Evolutionary conservation across 2,888 invertebrate species (phyloP).

Genomic region (Theretra japonica): DNA sequence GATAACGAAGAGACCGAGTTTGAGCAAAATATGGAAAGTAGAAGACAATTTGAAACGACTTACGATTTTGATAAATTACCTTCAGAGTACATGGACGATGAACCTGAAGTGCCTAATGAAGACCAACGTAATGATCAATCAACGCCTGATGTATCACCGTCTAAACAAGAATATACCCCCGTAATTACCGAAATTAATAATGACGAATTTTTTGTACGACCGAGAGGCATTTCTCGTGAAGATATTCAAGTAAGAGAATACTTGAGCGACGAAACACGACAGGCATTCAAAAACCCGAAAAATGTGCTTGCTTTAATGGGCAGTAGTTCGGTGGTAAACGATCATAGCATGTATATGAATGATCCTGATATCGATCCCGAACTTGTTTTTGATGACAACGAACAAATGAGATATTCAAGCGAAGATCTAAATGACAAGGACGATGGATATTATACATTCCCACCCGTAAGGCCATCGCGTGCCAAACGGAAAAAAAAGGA

Average conservation of each 20-base stretch:
- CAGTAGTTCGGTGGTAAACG: conserved; percentile 59
- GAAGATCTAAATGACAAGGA: conserved; percentile 79
- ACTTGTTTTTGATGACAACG: conserved; percentile 67
- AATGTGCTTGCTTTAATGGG: conserved; percentile 88
- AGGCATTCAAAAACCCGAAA: conserved; percentile 88
- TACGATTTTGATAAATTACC: conserved; percentile 85
- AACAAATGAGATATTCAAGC: conserved; percentile 66
- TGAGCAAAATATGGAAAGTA: conserved; percentile 70
- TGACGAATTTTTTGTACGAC: conserved; percentile 93
- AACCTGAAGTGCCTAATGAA: conserved; percentile 57
- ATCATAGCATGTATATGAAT: conserved; percentile 68
- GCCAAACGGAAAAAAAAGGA: conserved; percentile 82
- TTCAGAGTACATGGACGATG: conserved; percentile 84
- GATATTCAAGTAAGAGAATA: conserved; percentile 92
- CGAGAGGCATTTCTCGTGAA: conserved; percentile 92
- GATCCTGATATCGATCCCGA: conserved; percentile 74
- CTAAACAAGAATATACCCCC: conserved; percentile 78
- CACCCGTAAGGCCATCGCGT: conserved; percentile 84
- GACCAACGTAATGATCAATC: conserved; percentile 58
- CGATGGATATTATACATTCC: conserved; percentile 82
- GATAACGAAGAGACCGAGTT: conserved; percentile 54
- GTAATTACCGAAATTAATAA: conserved; percentile 94
- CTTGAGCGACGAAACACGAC: conserved; percentile 91
- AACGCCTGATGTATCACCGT: conserved; percentile 68
- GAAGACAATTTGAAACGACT: conserved; percentile 68